phyloP scores from a whole-genome alignment of 30 jellyfish, hydroid and myxozoan genomes.

The Aurelia sp. region DNA sequence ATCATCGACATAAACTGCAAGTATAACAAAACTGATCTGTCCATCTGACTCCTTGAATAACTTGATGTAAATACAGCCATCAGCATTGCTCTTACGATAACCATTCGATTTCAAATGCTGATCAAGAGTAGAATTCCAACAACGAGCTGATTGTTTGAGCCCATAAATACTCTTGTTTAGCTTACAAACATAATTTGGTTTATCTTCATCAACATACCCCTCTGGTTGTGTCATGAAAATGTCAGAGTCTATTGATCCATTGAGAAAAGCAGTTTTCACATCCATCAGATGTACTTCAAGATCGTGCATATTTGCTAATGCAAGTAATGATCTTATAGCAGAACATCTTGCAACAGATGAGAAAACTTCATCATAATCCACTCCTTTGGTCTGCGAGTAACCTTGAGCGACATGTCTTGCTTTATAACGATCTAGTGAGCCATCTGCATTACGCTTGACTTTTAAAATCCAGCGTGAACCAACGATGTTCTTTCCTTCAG shows the following conservation, averaged over 20 bases:
- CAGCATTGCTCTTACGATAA: slow-evolving; percentile 68
- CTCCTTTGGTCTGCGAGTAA: slow-evolving; percentile 35
- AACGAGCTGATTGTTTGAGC: slow-evolving; percentile 76
- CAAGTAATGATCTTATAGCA: slow-evolving; percentile 59
- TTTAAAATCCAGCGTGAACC: slow-evolving; percentile 65
- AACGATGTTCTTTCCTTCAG: slow-evolving; percentile 38
- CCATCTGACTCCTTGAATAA: neutral
- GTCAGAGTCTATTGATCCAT: slow-evolving; percentile 69
- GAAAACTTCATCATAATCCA: slow-evolving; percentile 51
- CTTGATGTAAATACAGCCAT: slow-evolving; percentile 67
- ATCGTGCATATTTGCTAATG: slow-evolving; percentile 60
- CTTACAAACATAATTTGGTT: slow-evolving; percentile 57
- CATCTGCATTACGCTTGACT: slow-evolving; percentile 49
- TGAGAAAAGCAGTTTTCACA: slow-evolving; percentile 74
- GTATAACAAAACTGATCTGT: slow-evolving; percentile 25
- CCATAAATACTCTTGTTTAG: slow-evolving; percentile 68
- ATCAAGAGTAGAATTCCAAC: slow-evolving; percentile 70
- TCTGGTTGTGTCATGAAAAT: slow-evolving; percentile 78
- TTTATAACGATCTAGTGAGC: slow-evolving; percentile 24
- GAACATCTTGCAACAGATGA: slow-evolving; percentile 70
- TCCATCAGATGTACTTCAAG: slow-evolving; percentile 84
- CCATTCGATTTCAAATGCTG: slow-evolving; percentile 57
- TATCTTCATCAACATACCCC: slow-evolving; percentile 59
- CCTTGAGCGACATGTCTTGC: slow-evolving; percentile 79
- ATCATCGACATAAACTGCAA: slow-evolving; percentile 61